Base-by-base conservation (phyloP, 2,797 vertebrate species). In the Takifugu ocellatus region DNA sequence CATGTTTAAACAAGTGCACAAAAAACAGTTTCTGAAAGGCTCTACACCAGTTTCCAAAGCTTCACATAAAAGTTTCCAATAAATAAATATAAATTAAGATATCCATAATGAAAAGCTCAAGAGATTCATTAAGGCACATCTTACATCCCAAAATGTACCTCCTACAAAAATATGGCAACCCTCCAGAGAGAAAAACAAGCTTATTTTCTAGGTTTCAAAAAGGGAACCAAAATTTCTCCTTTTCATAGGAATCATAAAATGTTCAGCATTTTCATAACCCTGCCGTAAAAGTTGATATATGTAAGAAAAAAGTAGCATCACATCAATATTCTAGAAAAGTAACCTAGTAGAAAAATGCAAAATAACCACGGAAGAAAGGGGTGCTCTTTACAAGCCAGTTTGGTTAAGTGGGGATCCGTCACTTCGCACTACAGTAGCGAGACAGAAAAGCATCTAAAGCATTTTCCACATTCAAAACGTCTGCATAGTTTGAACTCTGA, bases 71-170 rank as follows among this genome's bases (percentile, higher is more conserved):
- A 76, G 68, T 83, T 79, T 77, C 86, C 84, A 92, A 92, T 92
- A 92, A 92, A 92, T 92, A 90, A 88, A 82, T 89, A 92, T 91
- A 92, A 92, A 91, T 92, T 91, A 92, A 77, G 76, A 84, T 65
- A 86, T 83, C 75, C 72, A 82, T 77, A 61, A 74, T 74, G 70
- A 83, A 85, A 88, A 86, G 63, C 49, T 80, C 74, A 84, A 77
- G 74, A 73, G 72, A 88, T 85, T 84, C 74, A 73, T 81, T 90
- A 87, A 91, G 88, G 87, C 88, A 88, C 88, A 89, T 81, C 71
- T 80, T 53, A 74, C 55, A 86, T 78, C 80, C 65, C 70, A 82
- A 81, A 87, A 89, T 88, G 87, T 86, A 88, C 88, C 87, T 87
- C 57, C 26, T 21, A 51, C 83, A 84, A 81, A 49, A 84, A 78